A percentile compares a stretch with the other conserved stretches of the same genome.
Conservation (phyloP, 2,888 invertebrate genomes). For the Pherbina coryleti region DNA sequence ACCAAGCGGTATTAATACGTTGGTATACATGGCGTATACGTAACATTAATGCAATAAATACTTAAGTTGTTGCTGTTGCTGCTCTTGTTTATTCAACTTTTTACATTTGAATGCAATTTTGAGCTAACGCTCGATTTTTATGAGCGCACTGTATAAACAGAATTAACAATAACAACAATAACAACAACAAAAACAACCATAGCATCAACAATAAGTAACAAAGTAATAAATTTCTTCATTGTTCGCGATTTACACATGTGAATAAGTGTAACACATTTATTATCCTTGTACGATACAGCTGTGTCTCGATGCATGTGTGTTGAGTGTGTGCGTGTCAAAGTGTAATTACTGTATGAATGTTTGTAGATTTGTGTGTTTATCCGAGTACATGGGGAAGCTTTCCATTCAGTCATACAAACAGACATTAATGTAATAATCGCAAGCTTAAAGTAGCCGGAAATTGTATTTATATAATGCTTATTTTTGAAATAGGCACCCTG, state of each 20-base stretch:
- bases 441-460: background rate
- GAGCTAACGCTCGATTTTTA: background rate
- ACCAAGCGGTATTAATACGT: background rate
- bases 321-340: conserved; percentile 23
- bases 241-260: conserved; percentile 27
- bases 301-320: background rate
- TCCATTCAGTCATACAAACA: background rate
- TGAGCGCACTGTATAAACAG: background rate
- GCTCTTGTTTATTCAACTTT: background rate
- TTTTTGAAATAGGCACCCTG: background rate
- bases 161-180: background rate
- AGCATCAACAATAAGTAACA: background rate
- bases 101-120: background rate
- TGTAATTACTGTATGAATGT: conserved; percentile 1
- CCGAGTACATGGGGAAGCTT: background rate
- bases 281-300: conserved; percentile 5
- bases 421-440: conserved; percentile 3
- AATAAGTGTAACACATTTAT: conserved; percentile 25
- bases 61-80: conserved; percentile 1
- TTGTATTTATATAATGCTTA: background rate
- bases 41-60: conserved; percentile 2
- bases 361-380: background rate
- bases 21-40: background rate
- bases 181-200: background rate
- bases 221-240: conserved; percentile 39